Evolutionary conservation across 2,113 vertebrate genomes (phyloP).

Genomic region (Gymnarchus niloticus): DNA sequence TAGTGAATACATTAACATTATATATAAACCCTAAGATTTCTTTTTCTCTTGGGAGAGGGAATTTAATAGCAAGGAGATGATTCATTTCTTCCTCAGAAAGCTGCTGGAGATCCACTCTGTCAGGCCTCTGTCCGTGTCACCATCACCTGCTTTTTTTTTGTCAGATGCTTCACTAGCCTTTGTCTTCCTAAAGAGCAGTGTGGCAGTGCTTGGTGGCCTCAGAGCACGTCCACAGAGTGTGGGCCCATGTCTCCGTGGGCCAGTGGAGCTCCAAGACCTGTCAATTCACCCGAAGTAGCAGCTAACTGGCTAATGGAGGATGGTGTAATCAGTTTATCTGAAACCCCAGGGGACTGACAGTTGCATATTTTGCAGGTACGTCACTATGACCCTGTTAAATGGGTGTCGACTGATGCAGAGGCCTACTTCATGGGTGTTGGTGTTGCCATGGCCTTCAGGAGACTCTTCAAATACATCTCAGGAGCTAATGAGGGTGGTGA

Average conservation of each 20-base stretch:
- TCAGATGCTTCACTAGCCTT: neutral
- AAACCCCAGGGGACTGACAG: neutral
- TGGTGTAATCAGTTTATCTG: constrained; percentile 3
- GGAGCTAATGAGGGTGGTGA: constrained; percentile 60
- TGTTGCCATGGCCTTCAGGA: constrained; percentile 66
- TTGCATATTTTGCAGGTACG: constrained; percentile 52
- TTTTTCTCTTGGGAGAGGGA: no score
- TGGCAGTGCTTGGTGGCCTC: neutral
- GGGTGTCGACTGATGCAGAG: constrained; percentile 66
- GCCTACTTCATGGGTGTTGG: constrained; percentile 68
- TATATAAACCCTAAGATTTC: no score
- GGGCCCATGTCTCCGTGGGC: neutral
- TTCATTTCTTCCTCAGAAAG: no score
- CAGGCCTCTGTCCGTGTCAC: neutral
- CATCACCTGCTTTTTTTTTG: neutral
- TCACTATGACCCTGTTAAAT: constrained; percentile 61
- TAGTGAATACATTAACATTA: no score
- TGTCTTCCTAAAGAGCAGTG: neutral
- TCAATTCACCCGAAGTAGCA: neutral
- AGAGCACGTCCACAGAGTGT: neutral
- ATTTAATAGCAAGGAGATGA: no score
- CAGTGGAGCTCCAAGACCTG: neutral
- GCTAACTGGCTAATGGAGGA: neutral
- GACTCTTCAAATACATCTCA: constrained; percentile 67
- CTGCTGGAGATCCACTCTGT: neutral